Evolutionary conservation across 2,888 invertebrate genomes (phyloP), one percentile per base, ranked within the genome.

Genomic region (Endotricha flammealis): DNA sequence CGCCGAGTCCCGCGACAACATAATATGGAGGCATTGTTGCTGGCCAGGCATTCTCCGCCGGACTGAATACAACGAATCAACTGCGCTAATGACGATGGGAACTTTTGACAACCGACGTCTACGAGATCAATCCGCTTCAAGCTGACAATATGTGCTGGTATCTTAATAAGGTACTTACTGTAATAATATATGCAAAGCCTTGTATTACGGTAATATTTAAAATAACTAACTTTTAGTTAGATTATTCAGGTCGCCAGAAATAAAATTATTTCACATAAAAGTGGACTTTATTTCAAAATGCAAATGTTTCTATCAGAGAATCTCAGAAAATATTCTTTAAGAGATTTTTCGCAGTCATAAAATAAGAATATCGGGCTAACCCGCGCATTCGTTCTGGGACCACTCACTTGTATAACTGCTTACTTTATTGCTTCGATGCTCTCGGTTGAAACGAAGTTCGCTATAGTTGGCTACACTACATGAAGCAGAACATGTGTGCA

Each of bases 351-450:
- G 42, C 45, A 64, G 62, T 57, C 63, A 69, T 73, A 74, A 76
- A 75, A 69, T 68, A 70, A 65, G 64, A 72, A 70, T 73, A 75
- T 76, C 64, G 64, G 64, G 67, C 64, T 72, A 72, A 69, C 65
- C 66, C 61, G 57, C 53, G 65, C 69, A 70, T 75, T 71, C 69
- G 64, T 74, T 73, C 58, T 60, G 66, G 57, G 62, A 62, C 69
- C 70, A 76, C 69, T 77, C 74, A 72, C 70, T 75, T 75, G 75
- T 76, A 73, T 77, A 77, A 76, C 70, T 74, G 71, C 70, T 71
- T 76, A 76, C 70, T 77, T 78, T 78, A 77, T 77, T 67, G 72
- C 70, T 66, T 57, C 60, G 65, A 60, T 59, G 65, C 66, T 67
- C 64, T 42, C 39, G 36, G 41, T 58, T 62, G 69, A 75, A 72